Base-by-base conservation (phyloP, 2,797 vertebrate species). In the Astyanax mexicanus region DNA sequence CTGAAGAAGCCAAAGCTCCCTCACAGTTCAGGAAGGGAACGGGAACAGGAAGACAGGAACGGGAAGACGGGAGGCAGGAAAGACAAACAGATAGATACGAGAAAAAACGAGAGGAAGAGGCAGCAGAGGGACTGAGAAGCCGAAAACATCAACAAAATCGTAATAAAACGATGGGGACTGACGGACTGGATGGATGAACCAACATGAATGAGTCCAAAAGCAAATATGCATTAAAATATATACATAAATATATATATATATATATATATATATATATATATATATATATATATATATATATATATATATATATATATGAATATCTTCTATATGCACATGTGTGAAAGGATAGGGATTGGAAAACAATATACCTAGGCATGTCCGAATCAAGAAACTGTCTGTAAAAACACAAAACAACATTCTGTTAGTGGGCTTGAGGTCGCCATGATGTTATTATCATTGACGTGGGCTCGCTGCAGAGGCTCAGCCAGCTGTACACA, bases 331-430 rank as follows among this genome's bases (percentile, higher is more conserved):
- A n/a, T n/a, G n/a, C n/a, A n/a, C 15, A 10, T 51, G 45, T 57
- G 35, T 83, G 80, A 85, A 79, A 89, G 84, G 83, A 89, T 73
- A 88, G 80, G 80, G 86, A 89, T 79, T 87, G 83, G 86, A 89
- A 93, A 90, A 94, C 94, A 95, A 93, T 95, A 93, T 99, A 99
- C 97, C 98, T 99, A 98, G 98, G 98, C 93, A 98, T 96, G 96
- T 99, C 98, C 95, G 96, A 98, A 97, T 99, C 98, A 98, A 99
- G 97, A 98, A 99, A 99, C 95, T 99, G 97, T 97, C 98, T 99
- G 98, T 90, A 82, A 95, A 97, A 96, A 96, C 94, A 98, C 94
- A 98, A 96, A 94, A 94, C 88, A 95, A 94, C 92, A 96, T 91
- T 96, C 89, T 71, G 94, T 98, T 98, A 98, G 95, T 95, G 92